These are phyloP conservation scores for Mimachlamys varia DNA, from an alignment of 2,888 invertebrate species.

Conservation along the genomic window DNA sequence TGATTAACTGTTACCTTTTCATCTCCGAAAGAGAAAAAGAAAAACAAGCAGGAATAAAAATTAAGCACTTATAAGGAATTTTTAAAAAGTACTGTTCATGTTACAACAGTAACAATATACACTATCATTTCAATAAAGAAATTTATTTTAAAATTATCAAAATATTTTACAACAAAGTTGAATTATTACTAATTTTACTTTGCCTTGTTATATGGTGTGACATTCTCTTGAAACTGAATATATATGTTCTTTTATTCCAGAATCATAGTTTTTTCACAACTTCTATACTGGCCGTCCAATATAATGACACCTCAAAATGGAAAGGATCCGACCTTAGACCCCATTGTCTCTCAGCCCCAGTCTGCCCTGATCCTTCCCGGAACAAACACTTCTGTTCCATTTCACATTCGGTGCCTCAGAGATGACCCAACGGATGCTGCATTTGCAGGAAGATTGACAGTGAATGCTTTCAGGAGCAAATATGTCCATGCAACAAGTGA, in stretches of 20 bases:
- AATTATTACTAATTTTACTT: no score
- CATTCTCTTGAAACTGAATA: no score
- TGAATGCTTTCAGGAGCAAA: conserved; percentile 52
- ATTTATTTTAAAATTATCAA: no score
- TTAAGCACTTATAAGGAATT: no score
- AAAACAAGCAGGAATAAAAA: no score
- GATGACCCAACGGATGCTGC: conserved; percentile 49
- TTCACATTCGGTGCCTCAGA: conserved; percentile 44
- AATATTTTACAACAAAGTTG: no score
- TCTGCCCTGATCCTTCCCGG: neutral
- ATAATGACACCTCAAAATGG: conserved; percentile 14
- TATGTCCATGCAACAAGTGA: conserved; percentile 47
- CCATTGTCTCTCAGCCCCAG: neutral
- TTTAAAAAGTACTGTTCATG: no score
- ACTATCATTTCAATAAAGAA: no score
- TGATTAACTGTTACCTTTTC: no score
- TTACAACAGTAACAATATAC: no score
- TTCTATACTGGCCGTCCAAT: conserved; percentile 15
- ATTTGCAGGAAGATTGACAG: conserved; percentile 49
- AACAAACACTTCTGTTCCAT: neutral
- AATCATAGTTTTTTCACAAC: neutral
- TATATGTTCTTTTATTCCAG: neutral
- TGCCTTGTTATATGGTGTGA: no score
- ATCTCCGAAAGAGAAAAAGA: no score
- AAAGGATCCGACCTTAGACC: neutral